A percentile compares a stretch with the other conserved stretches of the same genome.
Evolutionary conservation across 2,888 invertebrate species (phyloP).

Genomic region (Lapara coniferarum): DNA sequence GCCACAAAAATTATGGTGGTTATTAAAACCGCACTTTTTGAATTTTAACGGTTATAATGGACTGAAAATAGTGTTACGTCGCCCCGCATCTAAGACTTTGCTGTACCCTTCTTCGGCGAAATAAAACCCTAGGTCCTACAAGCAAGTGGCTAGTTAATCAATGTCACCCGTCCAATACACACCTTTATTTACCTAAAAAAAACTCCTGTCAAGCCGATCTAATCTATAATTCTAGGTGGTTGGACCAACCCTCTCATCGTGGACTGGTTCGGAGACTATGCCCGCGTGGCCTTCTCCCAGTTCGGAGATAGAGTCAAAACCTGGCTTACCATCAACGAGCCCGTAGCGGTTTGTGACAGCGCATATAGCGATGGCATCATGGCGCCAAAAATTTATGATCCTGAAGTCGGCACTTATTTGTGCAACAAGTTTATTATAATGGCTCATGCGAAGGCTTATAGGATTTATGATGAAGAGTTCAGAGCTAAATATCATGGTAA

Average conservation of each 20-base stretch:
- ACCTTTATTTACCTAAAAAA: not conserved
- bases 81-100: no score
- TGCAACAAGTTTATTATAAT: constrained; percentile 83
- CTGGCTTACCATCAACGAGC: constrained; percentile 90
- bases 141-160: no score
- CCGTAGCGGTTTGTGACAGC: constrained; percentile 50
- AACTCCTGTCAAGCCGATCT: not conserved
- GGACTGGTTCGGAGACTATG: constrained; percentile 83
- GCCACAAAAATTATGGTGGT: no score
- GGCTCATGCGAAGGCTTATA: constrained; percentile 85
- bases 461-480: constrained; percentile 80
- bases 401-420: constrained; percentile 33
- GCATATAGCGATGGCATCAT: constrained; percentile 22
- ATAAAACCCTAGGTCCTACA: no score
- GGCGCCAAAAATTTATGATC: constrained; percentile 36
- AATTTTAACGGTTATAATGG: no score
- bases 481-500: constrained; percentile 71
- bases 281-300: constrained; percentile 76
- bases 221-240: constrained; percentile 69
- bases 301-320: constrained; percentile 84
- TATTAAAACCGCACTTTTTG: no score
- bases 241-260: constrained; percentile 85
- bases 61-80: not conserved
- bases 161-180: not conserved
- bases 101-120: no score